Evolutionary conservation across 2,113 vertebrate species (phyloP), one percentile per base, ranked within the genome.

Genomic region (Myiopsitta monachus): DNA sequence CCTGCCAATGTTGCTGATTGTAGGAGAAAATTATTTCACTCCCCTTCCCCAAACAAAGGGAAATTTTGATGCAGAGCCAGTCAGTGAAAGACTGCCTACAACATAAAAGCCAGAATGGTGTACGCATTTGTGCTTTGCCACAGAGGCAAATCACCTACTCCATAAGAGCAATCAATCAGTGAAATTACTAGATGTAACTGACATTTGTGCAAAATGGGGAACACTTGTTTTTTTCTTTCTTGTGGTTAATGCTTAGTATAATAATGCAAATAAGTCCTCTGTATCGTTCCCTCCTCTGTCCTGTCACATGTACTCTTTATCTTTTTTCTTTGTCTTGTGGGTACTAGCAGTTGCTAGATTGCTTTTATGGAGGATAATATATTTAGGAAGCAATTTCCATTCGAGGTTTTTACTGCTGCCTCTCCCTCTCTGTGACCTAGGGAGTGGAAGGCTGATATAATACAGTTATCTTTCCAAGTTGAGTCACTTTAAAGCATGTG

Each of bases 191-290:
- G 96, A 87, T 0, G 3, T 97, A 97, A 97, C 95, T 97, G 96
- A 97, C 97, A 95, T 97, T 97, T 96, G 94, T 97, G 94, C 91
- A 96, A 97, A 98, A 96, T 82, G 92, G 61, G 81, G 79, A 97
- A 73, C 96, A 80, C 97, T 98, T 97, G 90, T 49, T 97, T 98
- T 96, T 98, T 96, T 92, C 46, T 79, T 98, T 94, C 95, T 97
- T 98, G 96, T 97, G 90, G 96, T 97, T 98, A 97, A 97, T 97
- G 97, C 94, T 98, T 94, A 97, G 92, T 96, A 94, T 97, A 85
- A 96, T 97, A 94, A 97, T 98, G 95, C 96, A 96, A 96, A 97
- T 94, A 90, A 96, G 77, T 83, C 76, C 85, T 96, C 84, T 27
- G 7, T 70, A 47, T 27, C 1, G 5, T 54, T 95, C 51, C 52